phyloP scores from a whole-genome alignment of 2,113 vertebrate species.

The Nycticebus coucang region DNA sequence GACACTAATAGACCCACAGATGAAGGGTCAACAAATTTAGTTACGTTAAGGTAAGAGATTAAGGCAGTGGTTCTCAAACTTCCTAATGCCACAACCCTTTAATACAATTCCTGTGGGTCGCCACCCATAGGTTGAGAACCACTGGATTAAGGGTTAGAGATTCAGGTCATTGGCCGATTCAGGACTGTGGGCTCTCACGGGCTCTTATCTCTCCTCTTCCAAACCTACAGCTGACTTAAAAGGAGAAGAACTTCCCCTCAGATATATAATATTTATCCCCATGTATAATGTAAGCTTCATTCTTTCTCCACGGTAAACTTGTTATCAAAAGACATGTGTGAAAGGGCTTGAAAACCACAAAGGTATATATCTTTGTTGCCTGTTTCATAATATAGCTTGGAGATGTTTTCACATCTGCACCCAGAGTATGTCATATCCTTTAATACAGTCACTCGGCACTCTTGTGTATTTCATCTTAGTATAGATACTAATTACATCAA shows the following conservation, averaged over 20 bases:
- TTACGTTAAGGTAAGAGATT: not conserved
- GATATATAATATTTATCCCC: not conserved
- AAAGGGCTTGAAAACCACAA: not conserved
- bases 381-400: not conserved
- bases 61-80: too few relatives aligned
- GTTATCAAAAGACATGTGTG: not conserved
- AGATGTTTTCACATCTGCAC: not conserved
- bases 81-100: too few relatives aligned
- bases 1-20: not conserved
- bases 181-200: not conserved
- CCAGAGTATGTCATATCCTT: not conserved
- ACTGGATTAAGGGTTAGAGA: not conserved
- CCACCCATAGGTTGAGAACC: too few relatives aligned
- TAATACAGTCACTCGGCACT: not conserved
- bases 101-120: too few relatives aligned
- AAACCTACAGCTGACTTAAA: not conserved
- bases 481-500: slow-evolving; percentile 29
- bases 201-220: not conserved
- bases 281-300: not conserved
- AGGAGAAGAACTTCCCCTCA: not conserved
- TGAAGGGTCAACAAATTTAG: not conserved
- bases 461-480: not conserved
- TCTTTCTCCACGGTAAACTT: not conserved
- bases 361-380: not conserved
- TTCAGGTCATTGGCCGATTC: not conserved